Conservation (phyloP, 1,140 invertebrate species). For the Aculops lycopersici region DNA sequence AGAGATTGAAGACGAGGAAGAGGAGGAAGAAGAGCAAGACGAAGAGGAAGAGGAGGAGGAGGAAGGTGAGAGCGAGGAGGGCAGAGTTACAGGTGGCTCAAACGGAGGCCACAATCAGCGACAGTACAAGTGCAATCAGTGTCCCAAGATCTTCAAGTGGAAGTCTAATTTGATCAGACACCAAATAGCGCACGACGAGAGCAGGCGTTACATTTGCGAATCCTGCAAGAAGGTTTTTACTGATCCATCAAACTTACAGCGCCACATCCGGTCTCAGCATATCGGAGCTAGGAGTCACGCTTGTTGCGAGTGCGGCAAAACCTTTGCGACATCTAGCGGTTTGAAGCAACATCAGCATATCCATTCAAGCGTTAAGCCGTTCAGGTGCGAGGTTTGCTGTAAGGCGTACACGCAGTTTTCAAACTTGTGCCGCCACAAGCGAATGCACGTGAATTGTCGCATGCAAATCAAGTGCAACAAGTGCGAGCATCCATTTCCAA, state of each 20-base stretch:
- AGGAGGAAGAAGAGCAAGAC: no score
- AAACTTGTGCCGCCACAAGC: constrained; percentile 90
- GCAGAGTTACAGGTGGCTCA: no score
- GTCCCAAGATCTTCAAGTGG: constrained; percentile 45
- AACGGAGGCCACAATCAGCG: no score
- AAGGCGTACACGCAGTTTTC: constrained; percentile 98
- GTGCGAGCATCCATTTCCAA: constrained; percentile 63
- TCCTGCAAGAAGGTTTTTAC: constrained; percentile 54
- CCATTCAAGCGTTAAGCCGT: constrained; percentile 89
- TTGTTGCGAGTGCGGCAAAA: constrained; percentile 88
- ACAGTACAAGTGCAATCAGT: constrained; percentile 44
- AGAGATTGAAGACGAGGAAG: no score
- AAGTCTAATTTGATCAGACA: constrained; percentile 45
- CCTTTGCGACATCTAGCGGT: constrained; percentile 80
- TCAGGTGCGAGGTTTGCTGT: constrained; percentile 46
- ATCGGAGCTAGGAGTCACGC: constrained; percentile 36
- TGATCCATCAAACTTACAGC: constrained; percentile 73
- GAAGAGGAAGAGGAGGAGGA: no score
- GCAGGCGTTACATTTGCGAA: constrained; percentile 49
- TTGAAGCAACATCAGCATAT: constrained; percentile 98
- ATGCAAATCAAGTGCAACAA: constrained; percentile 61
- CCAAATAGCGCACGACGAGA: constrained; percentile 39
- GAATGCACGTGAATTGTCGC: constrained; percentile 66
- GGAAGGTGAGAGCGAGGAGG: no score
- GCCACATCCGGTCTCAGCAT: constrained; percentile 58